phyloP scores from a whole-genome alignment of 2,113 vertebrate genomes.

The Zootoca vivipara region DNA sequence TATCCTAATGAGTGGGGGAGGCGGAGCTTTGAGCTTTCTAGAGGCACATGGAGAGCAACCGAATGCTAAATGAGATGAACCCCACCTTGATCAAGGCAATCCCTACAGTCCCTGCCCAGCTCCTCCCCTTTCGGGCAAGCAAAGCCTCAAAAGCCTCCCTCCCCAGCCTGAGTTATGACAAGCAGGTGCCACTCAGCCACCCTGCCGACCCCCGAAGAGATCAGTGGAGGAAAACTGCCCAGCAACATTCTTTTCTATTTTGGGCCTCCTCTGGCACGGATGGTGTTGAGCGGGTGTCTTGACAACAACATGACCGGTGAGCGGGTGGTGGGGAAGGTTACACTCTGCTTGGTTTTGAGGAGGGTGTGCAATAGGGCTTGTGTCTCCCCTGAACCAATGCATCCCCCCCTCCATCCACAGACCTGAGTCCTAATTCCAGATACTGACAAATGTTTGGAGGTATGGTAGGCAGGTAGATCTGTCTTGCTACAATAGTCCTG shows the following conservation, averaged over 20 bases:
- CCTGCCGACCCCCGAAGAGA: not conserved
- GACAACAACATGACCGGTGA: not conserved
- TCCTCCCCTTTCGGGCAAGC: not conserved
- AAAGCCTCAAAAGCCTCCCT: not conserved
- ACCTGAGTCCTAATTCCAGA: too few species aligned
- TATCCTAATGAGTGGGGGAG: too few species aligned
- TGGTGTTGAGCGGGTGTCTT: not conserved
- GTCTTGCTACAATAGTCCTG: too few species aligned
- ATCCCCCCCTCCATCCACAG: too few species aligned
- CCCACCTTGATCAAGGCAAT: not conserved
- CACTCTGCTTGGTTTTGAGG: not conserved
- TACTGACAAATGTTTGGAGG: too few species aligned
- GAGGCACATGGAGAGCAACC: not conserved
- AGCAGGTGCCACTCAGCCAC: not conserved
- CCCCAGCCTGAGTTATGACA: not conserved
- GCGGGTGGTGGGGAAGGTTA: too few species aligned
- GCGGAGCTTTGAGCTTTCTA: not conserved
- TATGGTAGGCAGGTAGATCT: too few species aligned
- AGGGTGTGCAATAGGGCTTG: not conserved
- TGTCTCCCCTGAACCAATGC: not conserved
- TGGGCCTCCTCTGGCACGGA: not conserved
- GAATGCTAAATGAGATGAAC: not conserved
- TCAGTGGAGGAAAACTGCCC: not conserved
- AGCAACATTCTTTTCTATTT: constrained; percentile 11
- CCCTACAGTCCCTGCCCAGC: not conserved